Percentiles rank a stretch among this genome's conserved stretches.
Conservation (phyloP, 2,797 vertebrate genomes). For the Picus viridis region DNA sequence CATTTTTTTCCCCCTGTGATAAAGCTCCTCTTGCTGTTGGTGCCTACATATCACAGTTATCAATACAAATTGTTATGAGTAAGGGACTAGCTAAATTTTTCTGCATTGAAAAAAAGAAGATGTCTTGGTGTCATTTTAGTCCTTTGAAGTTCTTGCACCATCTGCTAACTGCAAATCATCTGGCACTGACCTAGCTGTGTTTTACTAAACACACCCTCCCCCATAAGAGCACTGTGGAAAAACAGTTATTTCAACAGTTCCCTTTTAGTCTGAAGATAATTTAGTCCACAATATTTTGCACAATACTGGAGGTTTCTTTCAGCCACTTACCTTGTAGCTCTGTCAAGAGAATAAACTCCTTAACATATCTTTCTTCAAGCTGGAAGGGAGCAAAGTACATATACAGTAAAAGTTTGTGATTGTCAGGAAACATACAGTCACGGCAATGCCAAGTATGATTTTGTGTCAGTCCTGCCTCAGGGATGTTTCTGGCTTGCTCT, state of each 20-base stretch:
- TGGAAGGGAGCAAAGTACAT: not conserved
- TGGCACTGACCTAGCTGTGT: slow-evolving; percentile 18
- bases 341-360: not conserved
- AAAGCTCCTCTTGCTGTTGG: not conserved
- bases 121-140: not conserved
- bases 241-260: not conserved
- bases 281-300: not conserved
- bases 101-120: not conserved
- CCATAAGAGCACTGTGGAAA: not conserved
- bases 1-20: not conserved
- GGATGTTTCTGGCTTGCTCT: not conserved
- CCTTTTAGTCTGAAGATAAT: not conserved
- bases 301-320: not conserved
- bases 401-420: not conserved
- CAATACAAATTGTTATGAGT: not conserved
- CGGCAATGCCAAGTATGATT: not conserved
- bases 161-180: slow-evolving; percentile 22
- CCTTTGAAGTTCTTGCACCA: not conserved
- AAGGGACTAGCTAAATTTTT: not conserved
- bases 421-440: not conserved
- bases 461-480: not conserved
- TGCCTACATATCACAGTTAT: not conserved
- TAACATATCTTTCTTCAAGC: slow-evolving; percentile 18
- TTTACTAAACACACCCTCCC: slow-evolving; percentile 4
- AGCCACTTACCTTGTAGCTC: not conserved